These are phyloP conservation scores for Branchellion lobata DNA, from an alignment of 2,888 invertebrate species.

Conservation along the genomic window DNA sequence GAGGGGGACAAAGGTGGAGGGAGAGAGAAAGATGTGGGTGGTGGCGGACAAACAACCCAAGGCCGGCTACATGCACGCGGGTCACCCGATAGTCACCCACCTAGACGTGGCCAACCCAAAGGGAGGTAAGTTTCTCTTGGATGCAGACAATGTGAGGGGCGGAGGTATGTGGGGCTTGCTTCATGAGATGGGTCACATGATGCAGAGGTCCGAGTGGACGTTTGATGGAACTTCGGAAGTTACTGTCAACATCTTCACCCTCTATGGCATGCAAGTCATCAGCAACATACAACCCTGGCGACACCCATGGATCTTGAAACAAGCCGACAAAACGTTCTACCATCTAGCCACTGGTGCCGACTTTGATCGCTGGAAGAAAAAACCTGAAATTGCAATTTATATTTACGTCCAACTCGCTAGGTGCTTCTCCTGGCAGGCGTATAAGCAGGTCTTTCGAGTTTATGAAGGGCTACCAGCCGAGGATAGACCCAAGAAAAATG, in stretches of 20 bases:
- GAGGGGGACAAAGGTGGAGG: conserved; percentile 44
- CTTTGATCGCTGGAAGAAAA: conserved; percentile 49
- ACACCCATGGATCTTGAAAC: conserved; percentile 49
- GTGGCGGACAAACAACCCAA: conserved; percentile 49
- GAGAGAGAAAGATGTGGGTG: conserved; percentile 48
- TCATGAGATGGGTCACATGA: conserved; percentile 55
- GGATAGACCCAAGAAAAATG: conserved; percentile 44
- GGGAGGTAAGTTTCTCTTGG: conserved; percentile 47
- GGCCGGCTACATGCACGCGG: conserved; percentile 53
- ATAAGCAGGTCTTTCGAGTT: conserved; percentile 50
- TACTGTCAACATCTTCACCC: conserved; percentile 54
- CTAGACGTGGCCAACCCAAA: conserved; percentile 49
- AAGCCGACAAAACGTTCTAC: conserved; percentile 16
- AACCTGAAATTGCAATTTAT: conserved; percentile 50
- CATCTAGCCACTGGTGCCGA: conserved; percentile 49
- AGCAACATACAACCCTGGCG: conserved; percentile 48
- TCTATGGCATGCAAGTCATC: conserved; percentile 52
- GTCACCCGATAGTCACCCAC: conserved; percentile 54
- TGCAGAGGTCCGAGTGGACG: conserved; percentile 53
- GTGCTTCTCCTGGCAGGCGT: conserved; percentile 52
- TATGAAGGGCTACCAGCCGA: conserved; percentile 15
- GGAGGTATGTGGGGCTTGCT: conserved; percentile 52
- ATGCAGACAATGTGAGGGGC: conserved; percentile 38
- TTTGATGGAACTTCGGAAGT: conserved; percentile 53
- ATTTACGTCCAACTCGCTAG: conserved; percentile 53